Percentiles rank a stretch among this genome's conserved stretches.
These are phyloP conservation scores for Mesocricetus auratus DNA, from an alignment of 2,113 vertebrate species.

Conservation along the genomic window DNA sequence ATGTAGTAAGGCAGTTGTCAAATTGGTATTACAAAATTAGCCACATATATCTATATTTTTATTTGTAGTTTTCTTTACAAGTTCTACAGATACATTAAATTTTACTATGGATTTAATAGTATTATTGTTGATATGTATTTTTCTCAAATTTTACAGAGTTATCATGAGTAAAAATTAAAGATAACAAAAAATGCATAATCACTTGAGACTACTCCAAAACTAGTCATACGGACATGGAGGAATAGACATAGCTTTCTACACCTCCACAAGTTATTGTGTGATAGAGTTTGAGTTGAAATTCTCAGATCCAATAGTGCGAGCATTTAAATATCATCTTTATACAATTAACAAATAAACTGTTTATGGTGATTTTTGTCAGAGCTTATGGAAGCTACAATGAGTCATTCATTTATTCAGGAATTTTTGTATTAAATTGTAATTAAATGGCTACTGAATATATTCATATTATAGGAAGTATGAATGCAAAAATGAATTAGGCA, in stretches of 20 bases:
- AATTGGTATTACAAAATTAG: not conserved
- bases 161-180: conserved; percentile 36
- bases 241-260: not conserved
- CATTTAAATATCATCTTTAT: conserved; percentile 44
- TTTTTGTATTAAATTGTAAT: conserved; percentile 53
- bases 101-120: not conserved
- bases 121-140: not conserved
- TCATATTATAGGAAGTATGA: conserved; percentile 58
- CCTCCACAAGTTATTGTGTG: not conserved
- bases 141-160: not conserved
- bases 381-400: not conserved
- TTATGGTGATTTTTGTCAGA: conserved; percentile 32
- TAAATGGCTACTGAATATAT: conserved; percentile 53
- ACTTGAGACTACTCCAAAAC: not conserved
- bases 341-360: conserved; percentile 41
- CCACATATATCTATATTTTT: not conserved
- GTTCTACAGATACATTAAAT: not conserved
- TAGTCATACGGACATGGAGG: not conserved
- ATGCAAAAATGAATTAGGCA: conserved; percentile 61
- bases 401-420: conserved; percentile 65
- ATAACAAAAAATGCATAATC: not conserved
- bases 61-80: not conserved
- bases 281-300: conserved; percentile 12
- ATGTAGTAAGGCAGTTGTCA: not conserved
- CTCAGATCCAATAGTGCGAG: not conserved